Evolutionary conservation across 2,113 vertebrate species (phyloP).

Genomic region (Coregonus clupeaformis): DNA sequence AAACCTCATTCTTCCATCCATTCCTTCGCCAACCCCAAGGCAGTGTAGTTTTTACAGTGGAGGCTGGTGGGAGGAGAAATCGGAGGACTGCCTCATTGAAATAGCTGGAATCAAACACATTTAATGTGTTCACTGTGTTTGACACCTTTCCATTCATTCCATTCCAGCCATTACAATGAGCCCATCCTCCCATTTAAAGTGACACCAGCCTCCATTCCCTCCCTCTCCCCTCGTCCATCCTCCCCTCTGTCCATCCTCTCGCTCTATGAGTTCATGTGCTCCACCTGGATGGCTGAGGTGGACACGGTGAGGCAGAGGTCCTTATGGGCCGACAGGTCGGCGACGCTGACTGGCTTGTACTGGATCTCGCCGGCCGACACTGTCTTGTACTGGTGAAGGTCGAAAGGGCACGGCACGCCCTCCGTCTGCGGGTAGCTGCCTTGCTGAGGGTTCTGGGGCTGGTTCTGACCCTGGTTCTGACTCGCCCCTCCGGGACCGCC

Average conservation of each 20-base stretch:
- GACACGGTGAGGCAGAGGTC: conserved; percentile 98
- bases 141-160: neutral
- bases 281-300: conserved; percentile 85
- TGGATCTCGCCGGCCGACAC: conserved; percentile 78
- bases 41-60: conserved; percentile 11
- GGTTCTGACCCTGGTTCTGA: conserved; percentile 62
- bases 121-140: too few species aligned
- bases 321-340: conserved; percentile 84
- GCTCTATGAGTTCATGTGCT: conserved; percentile 77
- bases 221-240: neutral
- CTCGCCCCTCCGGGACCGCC: conserved; percentile 60
- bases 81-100: too few species aligned
- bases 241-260: neutral
- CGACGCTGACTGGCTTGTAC: conserved; percentile 77
- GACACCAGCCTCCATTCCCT: neutral
- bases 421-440: conserved; percentile 57
- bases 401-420: conserved; percentile 86
- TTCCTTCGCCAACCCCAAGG: conserved; percentile 27
- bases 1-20: conserved; percentile 4
- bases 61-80: too few species aligned
- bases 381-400: conserved; percentile 96
- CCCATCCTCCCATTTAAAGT: neutral
- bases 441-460: conserved; percentile 63
- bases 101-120: too few species aligned
- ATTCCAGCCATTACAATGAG: too few species aligned